Evolutionary conservation across 2,888 invertebrate species (phyloP), one percentile per base, ranked within the genome.

Genomic region (Lycia hirtaria): DNA sequence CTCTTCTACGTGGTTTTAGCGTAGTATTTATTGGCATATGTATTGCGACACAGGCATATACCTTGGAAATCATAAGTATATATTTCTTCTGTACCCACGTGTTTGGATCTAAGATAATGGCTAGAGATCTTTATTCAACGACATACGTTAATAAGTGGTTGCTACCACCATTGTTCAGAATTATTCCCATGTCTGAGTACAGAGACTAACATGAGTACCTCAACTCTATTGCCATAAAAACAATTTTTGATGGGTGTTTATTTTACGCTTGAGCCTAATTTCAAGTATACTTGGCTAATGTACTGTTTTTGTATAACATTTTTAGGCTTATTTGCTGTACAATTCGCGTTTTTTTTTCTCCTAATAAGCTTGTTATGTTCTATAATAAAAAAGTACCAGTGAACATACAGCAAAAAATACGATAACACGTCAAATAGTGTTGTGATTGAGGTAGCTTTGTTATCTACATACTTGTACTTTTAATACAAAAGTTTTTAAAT

Each of bases 131-230:
- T 38, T 19, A 9, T 20, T 58, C 55, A 49, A 44, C 48, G 56
- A 61, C 52, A 59, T 45, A 32, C 12, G 30, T 48, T 54, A 55
- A 60, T 52, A 47, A 60, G 49, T 50, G 37, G 50, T 28, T 44
- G 14, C 12, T 12, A n/a, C 37, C 20, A 20, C 56, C 59, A 61
- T 64, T 63, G 63, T 63, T 57, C 22, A n/a, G 5, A 33, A 20
- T 24, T 56, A 30, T 65, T 65, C 63, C 61, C 65, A 65, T 60
- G 63, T 38, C 33, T 49, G 6, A 49, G 28, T n/a, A 20, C 33
- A 53, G 59, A 32, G 37, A 57, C 28, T 40, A 52, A 60, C 26
- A 28, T 19, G 20, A 12, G 26, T 38, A 32, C 33, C n/a, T 47
- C 19, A 32, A n/a, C 41, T 41, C 40, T 24, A 45, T 53, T 45